Conservation (phyloP, 2,888 invertebrate genomes). For the Thelaira solivaga region DNA sequence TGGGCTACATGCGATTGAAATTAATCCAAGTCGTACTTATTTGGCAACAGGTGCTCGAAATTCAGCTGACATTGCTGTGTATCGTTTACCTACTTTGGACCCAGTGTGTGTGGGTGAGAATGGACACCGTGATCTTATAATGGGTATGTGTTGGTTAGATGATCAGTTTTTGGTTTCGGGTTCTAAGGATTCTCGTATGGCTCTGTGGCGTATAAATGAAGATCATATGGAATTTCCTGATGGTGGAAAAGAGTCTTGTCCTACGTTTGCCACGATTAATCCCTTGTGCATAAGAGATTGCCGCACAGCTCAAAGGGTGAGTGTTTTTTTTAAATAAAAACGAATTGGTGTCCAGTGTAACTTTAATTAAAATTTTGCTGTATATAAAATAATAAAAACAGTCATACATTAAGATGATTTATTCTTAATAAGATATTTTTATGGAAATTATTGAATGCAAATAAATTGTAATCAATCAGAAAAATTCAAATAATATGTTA, state of each 20-base stretch:
- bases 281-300: slow-evolving; percentile 88
- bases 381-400: neutral
- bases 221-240: slow-evolving; percentile 75
- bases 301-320: slow-evolving; percentile 83
- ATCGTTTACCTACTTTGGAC: slow-evolving; percentile 92
- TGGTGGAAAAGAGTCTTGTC: slow-evolving; percentile 75
- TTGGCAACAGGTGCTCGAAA: slow-evolving; percentile 94
- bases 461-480: no score
- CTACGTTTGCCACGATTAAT: slow-evolving; percentile 79
- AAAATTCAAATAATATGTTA: no score
- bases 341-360: no score
- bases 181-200: slow-evolving; percentile 93
- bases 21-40: slow-evolving; percentile 93
- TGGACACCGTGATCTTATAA: slow-evolving; percentile 92
- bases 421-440: no score
- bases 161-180: slow-evolving; percentile 96
- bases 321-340: slow-evolving; percentile 16
- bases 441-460: no score
- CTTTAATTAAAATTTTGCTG: no score
- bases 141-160: slow-evolving; percentile 97
- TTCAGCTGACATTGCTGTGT: slow-evolving; percentile 94
- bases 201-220: slow-evolving; percentile 89
- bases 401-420: no score
- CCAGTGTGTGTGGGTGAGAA: slow-evolving; percentile 94
- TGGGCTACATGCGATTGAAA: slow-evolving; percentile 95